phyloP scores from a whole-genome alignment of 2,797 vertebrate species.

The Scolopax rusticola region DNA sequence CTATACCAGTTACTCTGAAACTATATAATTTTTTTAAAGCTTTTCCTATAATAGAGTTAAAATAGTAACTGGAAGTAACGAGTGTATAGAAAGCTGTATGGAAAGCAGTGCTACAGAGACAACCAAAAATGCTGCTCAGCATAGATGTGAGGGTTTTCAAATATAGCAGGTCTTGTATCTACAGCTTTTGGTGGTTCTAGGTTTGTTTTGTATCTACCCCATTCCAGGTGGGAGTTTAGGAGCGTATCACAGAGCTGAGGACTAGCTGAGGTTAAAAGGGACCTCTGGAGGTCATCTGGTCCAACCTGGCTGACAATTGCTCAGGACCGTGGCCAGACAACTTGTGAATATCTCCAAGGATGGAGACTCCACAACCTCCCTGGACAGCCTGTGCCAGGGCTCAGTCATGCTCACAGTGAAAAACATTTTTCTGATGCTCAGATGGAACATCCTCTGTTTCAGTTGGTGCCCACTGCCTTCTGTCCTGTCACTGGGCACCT shows the following conservation, averaged over 20 bases:
- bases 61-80: not conserved
- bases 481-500: not conserved
- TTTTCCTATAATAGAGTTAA: not conserved
- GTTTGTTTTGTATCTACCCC: not conserved
- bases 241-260: not conserved
- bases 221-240: not conserved
- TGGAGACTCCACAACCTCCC: not conserved
- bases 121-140: not conserved
- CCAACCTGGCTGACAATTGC: not conserved
- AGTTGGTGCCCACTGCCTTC: not conserved
- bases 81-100: not conserved
- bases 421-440: not conserved
- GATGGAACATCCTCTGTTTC: not conserved
- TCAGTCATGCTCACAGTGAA: not conserved
- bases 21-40: not conserved
- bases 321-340: not conserved
- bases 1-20: not conserved
- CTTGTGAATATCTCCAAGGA: not conserved
- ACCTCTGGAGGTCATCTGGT: not conserved
- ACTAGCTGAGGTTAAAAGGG: not conserved
- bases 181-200: not conserved
- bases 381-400: not conserved
- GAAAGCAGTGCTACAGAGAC: not conserved
- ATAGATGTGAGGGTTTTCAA: not conserved
- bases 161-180: not conserved